Percentiles rank a stretch among this genome's conserved stretches.
Evolutionary conservation across 2,888 invertebrate species (phyloP).

Genomic region (Caradrina kadenii): DNA sequence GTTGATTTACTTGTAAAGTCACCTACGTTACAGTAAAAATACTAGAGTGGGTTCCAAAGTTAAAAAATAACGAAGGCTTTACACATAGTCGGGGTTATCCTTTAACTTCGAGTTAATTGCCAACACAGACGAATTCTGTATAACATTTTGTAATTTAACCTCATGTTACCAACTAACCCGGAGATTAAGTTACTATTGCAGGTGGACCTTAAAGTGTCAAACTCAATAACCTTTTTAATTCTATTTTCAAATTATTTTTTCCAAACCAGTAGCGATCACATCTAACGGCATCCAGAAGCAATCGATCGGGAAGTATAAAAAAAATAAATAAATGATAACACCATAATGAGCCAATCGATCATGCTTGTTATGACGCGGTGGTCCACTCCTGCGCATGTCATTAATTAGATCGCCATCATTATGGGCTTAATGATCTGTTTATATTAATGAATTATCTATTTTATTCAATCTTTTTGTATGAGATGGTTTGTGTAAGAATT

Average conservation of each 20-base stretch:
- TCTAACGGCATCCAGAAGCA: constrained; percentile 61
- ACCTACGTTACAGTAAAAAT: too few species aligned
- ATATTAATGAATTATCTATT: constrained; percentile 61
- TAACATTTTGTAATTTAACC: too few species aligned
- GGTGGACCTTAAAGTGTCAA: too few species aligned
- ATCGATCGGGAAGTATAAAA: constrained; percentile 37
- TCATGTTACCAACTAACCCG: too few species aligned
- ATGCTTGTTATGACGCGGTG: constrained; percentile 76
- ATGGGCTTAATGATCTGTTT: constrained; percentile 69
- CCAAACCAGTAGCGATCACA: constrained; percentile 44
- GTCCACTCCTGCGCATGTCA: constrained; percentile 71
- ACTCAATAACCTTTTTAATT: background rate
- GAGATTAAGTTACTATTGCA: too few species aligned
- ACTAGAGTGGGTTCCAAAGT: too few species aligned
- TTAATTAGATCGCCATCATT: constrained; percentile 78
- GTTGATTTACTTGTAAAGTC: too few species aligned
- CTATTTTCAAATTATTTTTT: background rate
- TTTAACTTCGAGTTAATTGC: too few species aligned
- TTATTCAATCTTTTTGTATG: constrained; percentile 41
- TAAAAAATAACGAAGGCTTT: too few species aligned
- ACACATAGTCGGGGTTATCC: too few species aligned
- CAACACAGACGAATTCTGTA: too few species aligned
- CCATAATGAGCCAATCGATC: constrained; percentile 71
- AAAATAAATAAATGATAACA: constrained; percentile 64
- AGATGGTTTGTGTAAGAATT: constrained; percentile 1